These are phyloP conservation scores for Euura saliciscinereae DNA, from an alignment of 1,140 invertebrate species.

Conservation along the genomic window DNA sequence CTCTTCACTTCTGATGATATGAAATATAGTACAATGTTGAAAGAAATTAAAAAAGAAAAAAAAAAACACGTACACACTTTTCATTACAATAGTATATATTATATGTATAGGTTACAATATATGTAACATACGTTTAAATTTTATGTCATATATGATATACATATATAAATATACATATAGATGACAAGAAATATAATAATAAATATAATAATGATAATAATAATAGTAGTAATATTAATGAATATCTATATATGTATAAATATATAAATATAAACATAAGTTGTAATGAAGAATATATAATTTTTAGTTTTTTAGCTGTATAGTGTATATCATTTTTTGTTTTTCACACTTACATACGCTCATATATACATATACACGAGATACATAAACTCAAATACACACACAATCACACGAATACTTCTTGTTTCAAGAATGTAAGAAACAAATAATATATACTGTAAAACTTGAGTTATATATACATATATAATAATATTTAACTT, in stretches of 20 bases:
- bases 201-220: not conserved
- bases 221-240: conserved; percentile 30
- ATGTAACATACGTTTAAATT: no score
- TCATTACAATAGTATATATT: conserved; percentile 20
- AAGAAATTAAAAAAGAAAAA: conserved; percentile 27
- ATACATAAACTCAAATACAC: no score
- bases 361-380: no score
- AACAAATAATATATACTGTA: conserved; percentile 14
- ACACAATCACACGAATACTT: no score
- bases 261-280: conserved; percentile 16
- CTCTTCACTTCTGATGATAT: no score
- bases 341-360: not conserved
- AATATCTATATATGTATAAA: conserved; percentile 12
- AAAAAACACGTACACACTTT: not conserved
- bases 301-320: conserved; percentile 35
- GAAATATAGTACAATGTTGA: not conserved
- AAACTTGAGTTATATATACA: conserved; percentile 44
- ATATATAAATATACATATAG: conserved; percentile 7
- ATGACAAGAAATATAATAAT: not conserved
- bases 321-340: conserved; percentile 40
- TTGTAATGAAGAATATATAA: not conserved
- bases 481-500: conserved; percentile 34
- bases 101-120: no score
- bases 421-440: not conserved
- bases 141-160: conserved; percentile 3